Evolutionary conservation across 2,888 invertebrate species (phyloP).

Genomic region (Adela reaumurella): DNA sequence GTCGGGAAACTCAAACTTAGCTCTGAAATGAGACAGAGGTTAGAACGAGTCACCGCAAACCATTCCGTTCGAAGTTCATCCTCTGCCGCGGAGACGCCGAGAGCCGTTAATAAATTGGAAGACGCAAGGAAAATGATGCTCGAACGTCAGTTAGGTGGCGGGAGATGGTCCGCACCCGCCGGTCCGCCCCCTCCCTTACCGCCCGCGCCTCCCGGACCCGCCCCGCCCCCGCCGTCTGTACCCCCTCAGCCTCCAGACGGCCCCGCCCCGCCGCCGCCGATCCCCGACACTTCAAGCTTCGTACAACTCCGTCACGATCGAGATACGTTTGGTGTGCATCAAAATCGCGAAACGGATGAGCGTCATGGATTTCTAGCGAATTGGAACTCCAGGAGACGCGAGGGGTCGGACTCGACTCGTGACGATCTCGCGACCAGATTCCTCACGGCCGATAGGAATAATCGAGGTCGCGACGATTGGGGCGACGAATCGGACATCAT

Average conservation of each 20-base stretch:
- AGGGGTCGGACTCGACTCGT: constrained; percentile 33
- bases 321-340: constrained; percentile 71
- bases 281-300: constrained; percentile 56
- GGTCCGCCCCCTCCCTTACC: constrained; percentile 54
- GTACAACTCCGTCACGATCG: constrained; percentile 67
- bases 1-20: constrained; percentile 88
- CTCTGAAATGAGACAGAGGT: constrained; percentile 85
- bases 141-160: constrained; percentile 78
- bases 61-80: constrained; percentile 81
- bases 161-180: constrained; percentile 54
- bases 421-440: constrained; percentile 44
- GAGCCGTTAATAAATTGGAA: constrained; percentile 76
- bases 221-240: constrained; percentile 61
- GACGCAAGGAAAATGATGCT: constrained; percentile 81
- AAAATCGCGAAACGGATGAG: constrained; percentile 58
- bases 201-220: constrained; percentile 58
- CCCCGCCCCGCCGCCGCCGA: constrained; percentile 62
- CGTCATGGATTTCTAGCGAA: constrained; percentile 50
- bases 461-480: constrained; percentile 36
- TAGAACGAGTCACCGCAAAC: constrained; percentile 86
- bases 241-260: constrained; percentile 54
- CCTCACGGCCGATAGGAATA: constrained; percentile 37
- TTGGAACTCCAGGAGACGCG: constrained; percentile 44
- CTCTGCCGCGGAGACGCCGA: constrained; percentile 65
- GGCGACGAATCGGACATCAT: constrained; percentile 41